Percentiles rank a stretch among this genome's conserved stretches.
Evolutionary conservation across 2,113 vertebrate species (phyloP).

Genomic region (Cryptoleucopteryx plumbea): DNA sequence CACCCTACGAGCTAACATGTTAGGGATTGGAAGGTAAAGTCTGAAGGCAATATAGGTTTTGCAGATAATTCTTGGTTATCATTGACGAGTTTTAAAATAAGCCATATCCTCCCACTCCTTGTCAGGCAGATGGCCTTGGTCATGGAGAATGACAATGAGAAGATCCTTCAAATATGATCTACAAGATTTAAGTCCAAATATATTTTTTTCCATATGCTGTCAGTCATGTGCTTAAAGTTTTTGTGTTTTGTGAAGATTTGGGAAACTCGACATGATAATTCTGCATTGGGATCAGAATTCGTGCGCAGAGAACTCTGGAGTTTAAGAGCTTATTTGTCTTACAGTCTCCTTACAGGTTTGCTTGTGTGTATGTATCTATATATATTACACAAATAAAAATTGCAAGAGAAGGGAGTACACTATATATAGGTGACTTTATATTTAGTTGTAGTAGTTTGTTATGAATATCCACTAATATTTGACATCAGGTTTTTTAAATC

Average conservation of each 20-base stretch:
- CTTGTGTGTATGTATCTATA: fast-evolving
- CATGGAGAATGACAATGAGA: constrained; percentile 11
- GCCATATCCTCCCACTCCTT: constrained; percentile 11
- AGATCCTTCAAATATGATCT: constrained; percentile 9
- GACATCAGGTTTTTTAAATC: background rate
- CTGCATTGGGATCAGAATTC: background rate
- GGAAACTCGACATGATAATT: background rate
- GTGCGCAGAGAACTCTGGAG: background rate
- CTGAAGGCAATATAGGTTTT: background rate
- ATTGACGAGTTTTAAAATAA: constrained; percentile 15
- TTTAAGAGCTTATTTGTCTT: background rate
- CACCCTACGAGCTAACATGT: background rate
- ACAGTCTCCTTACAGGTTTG: background rate
- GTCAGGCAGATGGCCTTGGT: constrained; percentile 18
- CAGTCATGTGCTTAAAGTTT: background rate
- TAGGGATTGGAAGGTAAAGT: background rate
- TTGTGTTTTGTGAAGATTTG: background rate
- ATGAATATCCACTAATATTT: background rate
- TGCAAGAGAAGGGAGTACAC: background rate
- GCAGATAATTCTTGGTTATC: background rate
- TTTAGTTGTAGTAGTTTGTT: background rate
- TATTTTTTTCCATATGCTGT: background rate
- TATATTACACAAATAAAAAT: background rate
- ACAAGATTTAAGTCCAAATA: constrained; percentile 3
- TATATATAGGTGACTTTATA: background rate